phyloP scores from a whole-genome alignment of 2,113 vertebrate genomes.

The Ellobius talpinus region DNA sequence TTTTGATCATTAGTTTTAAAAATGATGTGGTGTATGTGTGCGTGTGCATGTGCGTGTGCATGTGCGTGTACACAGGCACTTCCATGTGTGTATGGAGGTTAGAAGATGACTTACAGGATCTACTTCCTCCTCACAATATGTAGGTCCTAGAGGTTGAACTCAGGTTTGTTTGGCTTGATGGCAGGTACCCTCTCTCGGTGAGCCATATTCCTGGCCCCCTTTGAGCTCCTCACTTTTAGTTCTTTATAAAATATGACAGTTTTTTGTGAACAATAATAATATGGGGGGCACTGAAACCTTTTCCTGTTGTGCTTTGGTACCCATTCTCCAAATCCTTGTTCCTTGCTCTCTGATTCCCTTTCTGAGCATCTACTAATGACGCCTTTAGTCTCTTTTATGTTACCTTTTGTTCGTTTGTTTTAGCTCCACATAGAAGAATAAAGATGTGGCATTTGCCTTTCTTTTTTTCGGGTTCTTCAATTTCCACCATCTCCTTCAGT shows the following conservation, averaged over 20 bases:
- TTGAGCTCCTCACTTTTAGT: background rate
- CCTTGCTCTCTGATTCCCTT: background rate
- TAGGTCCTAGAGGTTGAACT: background rate
- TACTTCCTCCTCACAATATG: background rate
- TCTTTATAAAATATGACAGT: background rate
- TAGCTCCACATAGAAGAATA: background rate
- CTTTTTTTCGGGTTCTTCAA: background rate
- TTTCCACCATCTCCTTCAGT: background rate
- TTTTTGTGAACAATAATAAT: background rate
- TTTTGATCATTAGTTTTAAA: background rate
- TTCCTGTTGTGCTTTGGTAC: background rate
- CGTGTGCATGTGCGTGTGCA: background rate
- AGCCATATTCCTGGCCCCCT: background rate
- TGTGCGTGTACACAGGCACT: background rate
- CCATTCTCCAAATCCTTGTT: background rate
- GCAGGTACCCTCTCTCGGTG: background rate
- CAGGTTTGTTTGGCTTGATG: background rate
- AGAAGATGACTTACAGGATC: no score
- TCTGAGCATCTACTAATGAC: background rate
- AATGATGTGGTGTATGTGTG: background rate
- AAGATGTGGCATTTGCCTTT: background rate
- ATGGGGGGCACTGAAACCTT: background rate
- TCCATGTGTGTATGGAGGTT: background rate
- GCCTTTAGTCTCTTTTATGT: background rate
- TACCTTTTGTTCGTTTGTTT: background rate